These are phyloP conservation scores for Pampusana beccarii DNA, from an alignment of 2,113 vertebrate genomes.

Conservation along the genomic window DNA sequence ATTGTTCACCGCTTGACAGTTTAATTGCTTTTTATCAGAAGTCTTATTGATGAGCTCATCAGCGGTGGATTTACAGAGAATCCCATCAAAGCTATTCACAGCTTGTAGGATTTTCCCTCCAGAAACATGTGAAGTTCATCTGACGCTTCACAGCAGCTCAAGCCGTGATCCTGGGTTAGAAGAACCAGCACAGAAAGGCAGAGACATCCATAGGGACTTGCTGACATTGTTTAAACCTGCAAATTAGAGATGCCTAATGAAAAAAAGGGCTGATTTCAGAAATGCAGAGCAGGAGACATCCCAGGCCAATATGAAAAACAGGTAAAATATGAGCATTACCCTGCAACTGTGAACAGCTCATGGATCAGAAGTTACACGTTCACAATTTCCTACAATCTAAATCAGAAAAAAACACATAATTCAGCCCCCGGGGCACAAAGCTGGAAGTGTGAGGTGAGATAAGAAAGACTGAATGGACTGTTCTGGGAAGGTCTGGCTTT, in stretches of 20 bases:
- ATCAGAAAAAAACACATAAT: neutral
- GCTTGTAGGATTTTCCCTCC: neutral
- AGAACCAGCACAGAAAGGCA: neutral
- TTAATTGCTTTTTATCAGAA: constrained; percentile 30
- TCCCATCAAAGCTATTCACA: neutral
- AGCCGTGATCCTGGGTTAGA: neutral
- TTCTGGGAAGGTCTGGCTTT: neutral
- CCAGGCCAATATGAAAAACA: neutral
- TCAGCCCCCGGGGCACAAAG: neutral
- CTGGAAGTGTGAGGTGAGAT: neutral
- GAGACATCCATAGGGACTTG: neutral
- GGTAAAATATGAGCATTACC: neutral
- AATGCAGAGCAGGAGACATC: neutral
- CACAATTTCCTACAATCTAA: neutral
- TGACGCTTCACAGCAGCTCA: neutral
- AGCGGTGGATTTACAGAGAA: neutral
- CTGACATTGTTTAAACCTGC: neutral
- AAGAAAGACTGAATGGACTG: neutral
- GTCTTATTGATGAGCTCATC: neutral
- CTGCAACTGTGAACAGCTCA: neutral
- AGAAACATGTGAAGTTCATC: neutral
- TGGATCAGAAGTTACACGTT: neutral
- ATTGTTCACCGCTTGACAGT: neutral
- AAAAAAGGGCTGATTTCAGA: neutral
- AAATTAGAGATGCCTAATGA: neutral